Evolutionary conservation across 1,140 invertebrate genomes (phyloP).

Genomic region (Rhagoletis zephyria): DNA sequence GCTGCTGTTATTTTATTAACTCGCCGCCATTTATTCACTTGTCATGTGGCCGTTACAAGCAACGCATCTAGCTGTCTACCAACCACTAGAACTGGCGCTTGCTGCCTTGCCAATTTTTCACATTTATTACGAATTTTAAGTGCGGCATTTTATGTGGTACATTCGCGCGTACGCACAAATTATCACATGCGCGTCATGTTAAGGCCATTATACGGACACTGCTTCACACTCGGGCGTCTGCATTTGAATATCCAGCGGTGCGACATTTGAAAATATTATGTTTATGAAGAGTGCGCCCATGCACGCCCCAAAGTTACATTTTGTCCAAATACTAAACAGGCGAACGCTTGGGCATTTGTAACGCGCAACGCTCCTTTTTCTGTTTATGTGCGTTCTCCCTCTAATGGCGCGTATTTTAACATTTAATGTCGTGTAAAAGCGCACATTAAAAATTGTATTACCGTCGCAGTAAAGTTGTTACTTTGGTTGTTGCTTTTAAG

Average conservation of each 20-base stretch:
- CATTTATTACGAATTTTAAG: constrained; percentile 20
- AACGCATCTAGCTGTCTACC: not conserved
- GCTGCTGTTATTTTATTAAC: constrained; percentile 42
- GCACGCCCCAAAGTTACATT: not conserved
- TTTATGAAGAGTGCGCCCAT: not conserved
- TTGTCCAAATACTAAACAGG: not conserved
- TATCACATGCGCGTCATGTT: not conserved
- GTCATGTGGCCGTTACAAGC: not conserved
- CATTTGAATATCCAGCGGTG: not conserved
- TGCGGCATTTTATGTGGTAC: constrained; percentile 34
- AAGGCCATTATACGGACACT: not conserved
- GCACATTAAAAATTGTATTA: constrained; percentile 16
- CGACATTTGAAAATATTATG: not conserved
- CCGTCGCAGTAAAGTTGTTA: not conserved
- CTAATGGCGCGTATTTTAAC: not conserved
- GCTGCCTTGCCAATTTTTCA: constrained; percentile 19
- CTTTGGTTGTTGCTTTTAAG: no score
- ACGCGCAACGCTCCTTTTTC: not conserved
- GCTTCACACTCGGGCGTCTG: not conserved
- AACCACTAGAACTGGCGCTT: not conserved
- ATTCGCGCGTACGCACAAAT: not conserved
- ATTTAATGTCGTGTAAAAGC: constrained; percentile 12
- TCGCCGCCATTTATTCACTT: constrained; percentile 33
- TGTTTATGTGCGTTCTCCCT: not conserved
- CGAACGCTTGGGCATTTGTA: not conserved